These are phyloP conservation scores for Pseudomyrmex gracilis DNA, from an alignment of 1,140 invertebrate genomes.

Conservation along the genomic window DNA sequence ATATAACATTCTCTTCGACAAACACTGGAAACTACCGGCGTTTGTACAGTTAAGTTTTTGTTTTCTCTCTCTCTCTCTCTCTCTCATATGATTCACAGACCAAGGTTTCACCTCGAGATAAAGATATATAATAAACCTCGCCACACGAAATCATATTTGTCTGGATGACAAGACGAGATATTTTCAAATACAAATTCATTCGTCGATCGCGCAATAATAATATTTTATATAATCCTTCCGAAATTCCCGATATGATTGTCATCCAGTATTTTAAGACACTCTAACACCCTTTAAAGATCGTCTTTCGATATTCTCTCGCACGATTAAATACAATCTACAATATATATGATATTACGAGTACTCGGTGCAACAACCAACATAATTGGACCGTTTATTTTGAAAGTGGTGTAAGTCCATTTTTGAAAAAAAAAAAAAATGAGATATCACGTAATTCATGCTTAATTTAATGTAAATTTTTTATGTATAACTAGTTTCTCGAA, in stretches of 20 bases:
- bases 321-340: not conserved
- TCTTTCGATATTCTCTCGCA: not conserved
- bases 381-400: no score
- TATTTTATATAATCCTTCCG: not conserved
- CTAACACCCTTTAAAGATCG: constrained; percentile 18
- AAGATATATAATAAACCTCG: not conserved
- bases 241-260: constrained; percentile 47
- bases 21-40: constrained; percentile 18
- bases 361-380: not conserved
- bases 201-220: constrained; percentile 12
- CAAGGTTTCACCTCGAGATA: not conserved
- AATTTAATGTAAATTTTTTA: no score
- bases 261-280: constrained; percentile 39
- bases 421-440: no score
- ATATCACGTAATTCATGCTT: no score
- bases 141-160: not conserved
- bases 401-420: no score
- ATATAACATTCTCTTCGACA: constrained; percentile 51
- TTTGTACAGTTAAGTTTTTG: constrained; percentile 41
- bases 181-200: constrained; percentile 14
- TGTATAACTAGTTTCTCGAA: no score
- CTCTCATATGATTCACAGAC: no score
- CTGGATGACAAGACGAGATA: constrained; percentile 36
- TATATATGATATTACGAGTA: not conserved
- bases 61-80: not conserved